A percentile compares a stretch with the other conserved stretches of the same genome.
Evolutionary conservation across 2,888 invertebrate genomes (phyloP).

Genomic region (Xanthia togata): DNA sequence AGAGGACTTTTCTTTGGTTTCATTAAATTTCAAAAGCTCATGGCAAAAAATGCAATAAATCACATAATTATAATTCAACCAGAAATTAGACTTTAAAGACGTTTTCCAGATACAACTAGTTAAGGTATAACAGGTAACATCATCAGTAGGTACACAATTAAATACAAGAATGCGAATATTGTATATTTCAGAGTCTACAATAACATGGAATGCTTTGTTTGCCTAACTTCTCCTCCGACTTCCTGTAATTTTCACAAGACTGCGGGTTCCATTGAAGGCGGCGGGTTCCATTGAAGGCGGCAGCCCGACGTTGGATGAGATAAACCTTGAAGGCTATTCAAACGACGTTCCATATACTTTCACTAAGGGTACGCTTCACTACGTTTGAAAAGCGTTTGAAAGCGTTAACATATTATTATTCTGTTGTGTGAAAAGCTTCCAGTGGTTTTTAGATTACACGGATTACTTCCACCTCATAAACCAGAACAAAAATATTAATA

Average conservation of each 20-base stretch:
- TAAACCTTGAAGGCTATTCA: conserved; percentile 14
- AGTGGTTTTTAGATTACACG: not conserved
- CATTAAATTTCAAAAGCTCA: not conserved
- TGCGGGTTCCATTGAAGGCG: not conserved
- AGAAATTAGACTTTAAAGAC: not conserved
- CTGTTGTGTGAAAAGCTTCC: not conserved
- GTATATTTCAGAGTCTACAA: not conserved
- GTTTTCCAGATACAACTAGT: not conserved
- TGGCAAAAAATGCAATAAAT: not conserved
- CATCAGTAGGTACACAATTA: too few species aligned
- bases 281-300: not conserved
- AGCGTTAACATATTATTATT: not conserved
- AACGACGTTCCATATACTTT: conserved; percentile 6
- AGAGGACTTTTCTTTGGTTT: not conserved
- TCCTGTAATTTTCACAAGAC: conserved; percentile 7
- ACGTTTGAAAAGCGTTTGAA: conserved; percentile 8
- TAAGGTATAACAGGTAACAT: not conserved
- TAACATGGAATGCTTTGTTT: not conserved
- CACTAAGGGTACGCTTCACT: conserved; percentile 1
- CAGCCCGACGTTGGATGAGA: not conserved
- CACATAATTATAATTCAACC: not conserved
- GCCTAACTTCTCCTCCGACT: not conserved
- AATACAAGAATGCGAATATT: not conserved
- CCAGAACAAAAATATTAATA: not conserved
- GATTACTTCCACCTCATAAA: not conserved